Conservation (phyloP, 2,113 vertebrate species). For the Elephantulus edwardii region DNA sequence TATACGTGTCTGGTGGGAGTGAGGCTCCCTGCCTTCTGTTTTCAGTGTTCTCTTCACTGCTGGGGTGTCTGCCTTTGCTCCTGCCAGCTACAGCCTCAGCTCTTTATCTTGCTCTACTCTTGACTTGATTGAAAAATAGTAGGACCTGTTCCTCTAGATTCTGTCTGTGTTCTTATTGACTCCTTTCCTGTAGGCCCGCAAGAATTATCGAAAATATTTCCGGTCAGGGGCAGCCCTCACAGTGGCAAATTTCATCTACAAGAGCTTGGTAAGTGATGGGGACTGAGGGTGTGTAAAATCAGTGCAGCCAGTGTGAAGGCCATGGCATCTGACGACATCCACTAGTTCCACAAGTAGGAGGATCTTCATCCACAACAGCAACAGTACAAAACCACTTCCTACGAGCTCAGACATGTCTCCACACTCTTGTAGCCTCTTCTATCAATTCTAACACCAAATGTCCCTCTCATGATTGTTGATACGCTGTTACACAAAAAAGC, state of each 20-base stretch:
- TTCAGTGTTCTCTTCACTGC: neutral
- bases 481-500: too few species aligned
- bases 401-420: too few species aligned
- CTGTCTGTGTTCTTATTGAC: neutral
- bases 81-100: neutral
- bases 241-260: constrained; percentile 84
- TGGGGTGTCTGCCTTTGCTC: neutral
- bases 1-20: neutral
- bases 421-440: too few species aligned
- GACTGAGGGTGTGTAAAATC: neutral
- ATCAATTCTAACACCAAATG: too few species aligned
- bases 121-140: constrained; percentile 67
- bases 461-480: too few species aligned
- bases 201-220: constrained; percentile 83
- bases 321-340: too few species aligned
- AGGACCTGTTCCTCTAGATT: neutral
- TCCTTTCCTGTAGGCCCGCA: constrained; percentile 80
- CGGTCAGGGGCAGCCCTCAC: constrained; percentile 76
- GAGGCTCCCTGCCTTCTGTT: neutral
- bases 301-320: too few species aligned
- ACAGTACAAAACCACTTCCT: too few species aligned
- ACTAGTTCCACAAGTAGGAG: too few species aligned
- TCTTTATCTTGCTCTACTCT: constrained; percentile 3
- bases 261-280: constrained; percentile 78
- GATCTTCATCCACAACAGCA: too few species aligned